These are phyloP conservation scores for Seira sanloemensis DNA, from an alignment of 2,888 invertebrate species.

Conservation along the genomic window DNA sequence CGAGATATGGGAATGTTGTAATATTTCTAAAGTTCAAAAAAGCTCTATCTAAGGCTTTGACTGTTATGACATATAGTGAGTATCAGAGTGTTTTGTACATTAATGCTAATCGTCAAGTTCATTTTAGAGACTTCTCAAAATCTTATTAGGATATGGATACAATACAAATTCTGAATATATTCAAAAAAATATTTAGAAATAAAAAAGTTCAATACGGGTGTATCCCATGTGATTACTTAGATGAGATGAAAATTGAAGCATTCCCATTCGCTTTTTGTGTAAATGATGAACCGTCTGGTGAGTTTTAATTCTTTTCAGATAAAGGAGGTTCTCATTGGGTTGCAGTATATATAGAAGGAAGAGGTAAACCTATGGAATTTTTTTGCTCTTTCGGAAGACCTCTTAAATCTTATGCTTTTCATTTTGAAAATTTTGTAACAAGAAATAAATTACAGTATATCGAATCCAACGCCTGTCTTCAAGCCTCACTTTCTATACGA, in stretches of 20 bases:
- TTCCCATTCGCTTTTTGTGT: constrained; percentile 39
- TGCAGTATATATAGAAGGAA: not conserved
- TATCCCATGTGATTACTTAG: constrained; percentile 38
- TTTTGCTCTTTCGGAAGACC: constrained; percentile 42
- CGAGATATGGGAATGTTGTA: constrained; percentile 27
- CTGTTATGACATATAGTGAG: constrained; percentile 54
- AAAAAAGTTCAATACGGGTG: constrained; percentile 1
- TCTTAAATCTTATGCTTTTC: constrained; percentile 23
- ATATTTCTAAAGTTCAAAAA: constrained; percentile 51
- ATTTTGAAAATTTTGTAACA: constrained; percentile 47
- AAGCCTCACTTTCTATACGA: not conserved
- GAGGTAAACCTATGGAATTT: constrained; percentile 10
- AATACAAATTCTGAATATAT: not conserved
- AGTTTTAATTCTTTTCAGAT: too few relatives aligned
- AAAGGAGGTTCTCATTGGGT: constrained; percentile 57
- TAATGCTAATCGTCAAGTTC: constrained; percentile 50
- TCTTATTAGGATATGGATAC: constrained; percentile 41
- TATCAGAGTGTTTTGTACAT: constrained; percentile 51
- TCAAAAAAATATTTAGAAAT: constrained; percentile 14
- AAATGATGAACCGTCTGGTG: constrained; percentile 28
- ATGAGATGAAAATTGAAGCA: not conserved
- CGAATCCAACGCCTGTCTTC: constrained; percentile 20
- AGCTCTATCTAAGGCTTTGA: constrained; percentile 31
- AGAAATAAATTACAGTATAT: not conserved
- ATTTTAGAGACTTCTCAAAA: constrained; percentile 47